Evolutionary conservation across 2,797 vertebrate species (phyloP).

Genomic region (Acanthurus lineatus): DNA sequence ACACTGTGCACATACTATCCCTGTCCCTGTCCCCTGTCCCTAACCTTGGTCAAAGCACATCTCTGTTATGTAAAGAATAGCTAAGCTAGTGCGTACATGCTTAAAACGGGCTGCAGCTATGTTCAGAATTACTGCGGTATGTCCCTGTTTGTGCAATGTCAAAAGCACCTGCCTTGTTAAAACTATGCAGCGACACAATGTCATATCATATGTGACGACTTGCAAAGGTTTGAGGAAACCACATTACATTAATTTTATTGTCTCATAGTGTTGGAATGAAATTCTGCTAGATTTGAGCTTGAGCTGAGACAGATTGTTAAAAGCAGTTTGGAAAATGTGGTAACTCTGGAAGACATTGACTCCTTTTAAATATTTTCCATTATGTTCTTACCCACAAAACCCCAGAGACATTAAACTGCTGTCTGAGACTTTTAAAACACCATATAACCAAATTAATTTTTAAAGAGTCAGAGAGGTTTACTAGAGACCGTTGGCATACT

Average conservation of each 20-base stretch:
- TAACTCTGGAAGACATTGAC: constrained; percentile 28
- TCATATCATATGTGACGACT: constrained; percentile 15
- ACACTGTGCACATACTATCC: background rate
- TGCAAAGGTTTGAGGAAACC: constrained; percentile 1
- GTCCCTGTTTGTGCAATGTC: constrained; percentile 25
- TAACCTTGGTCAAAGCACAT: background rate
- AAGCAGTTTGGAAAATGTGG: constrained; percentile 18
- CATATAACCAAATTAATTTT: constrained; percentile 20
- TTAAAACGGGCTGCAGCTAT: constrained; percentile 13
- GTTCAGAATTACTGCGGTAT: background rate
- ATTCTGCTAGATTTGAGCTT: constrained; percentile 22
- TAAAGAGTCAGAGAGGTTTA: constrained; percentile 10
- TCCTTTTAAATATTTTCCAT: constrained; percentile 33
- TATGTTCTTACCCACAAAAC: constrained; percentile 21
- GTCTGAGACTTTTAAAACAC: constrained; percentile 16
- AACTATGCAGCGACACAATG: constrained; percentile 35
- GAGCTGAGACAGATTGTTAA: constrained; percentile 12
- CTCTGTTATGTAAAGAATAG: constrained; percentile 5
- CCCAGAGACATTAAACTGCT: constrained; percentile 15
- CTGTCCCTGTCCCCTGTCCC: background rate
- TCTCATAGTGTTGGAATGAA: constrained; percentile 29
- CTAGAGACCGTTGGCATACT: constrained; percentile 3
- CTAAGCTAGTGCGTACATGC: constrained; percentile 3
- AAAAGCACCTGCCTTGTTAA: constrained; percentile 21
- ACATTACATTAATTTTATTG: constrained; percentile 19